These are phyloP conservation scores for Andrena haemorrhoa DNA, from an alignment of 2,888 invertebrate genomes.

Conservation along the genomic window DNA sequence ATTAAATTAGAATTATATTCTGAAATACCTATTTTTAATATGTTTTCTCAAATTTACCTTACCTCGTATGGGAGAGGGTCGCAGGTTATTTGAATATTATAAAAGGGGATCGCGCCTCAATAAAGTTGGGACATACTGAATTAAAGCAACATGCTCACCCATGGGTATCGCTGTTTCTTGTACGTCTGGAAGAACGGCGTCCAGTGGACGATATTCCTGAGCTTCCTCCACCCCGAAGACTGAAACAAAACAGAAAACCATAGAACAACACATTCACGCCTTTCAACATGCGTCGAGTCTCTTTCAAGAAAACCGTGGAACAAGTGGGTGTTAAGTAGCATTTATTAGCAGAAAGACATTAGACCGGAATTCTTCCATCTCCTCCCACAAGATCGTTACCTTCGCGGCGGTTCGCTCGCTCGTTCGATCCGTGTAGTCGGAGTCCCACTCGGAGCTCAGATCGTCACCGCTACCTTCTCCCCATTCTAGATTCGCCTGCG, in stretches of 20 bases:
- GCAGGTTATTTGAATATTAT: not conserved
- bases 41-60: no score
- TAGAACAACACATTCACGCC: no score
- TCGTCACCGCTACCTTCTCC: conserved; percentile 97
- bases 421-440: conserved; percentile 86
- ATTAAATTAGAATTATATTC: no score
- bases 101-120: not conserved
- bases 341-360: no score
- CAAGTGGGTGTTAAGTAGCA: no score
- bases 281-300: not conserved
- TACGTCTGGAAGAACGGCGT: conserved; percentile 98
- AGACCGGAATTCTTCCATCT: not conserved
- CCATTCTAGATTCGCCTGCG: conserved; percentile 87
- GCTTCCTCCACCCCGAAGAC: conserved; percentile 97
- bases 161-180: conserved; percentile 97
- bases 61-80: no score
- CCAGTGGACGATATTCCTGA: conserved; percentile 97
- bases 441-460: conserved; percentile 96
- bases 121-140: not conserved
- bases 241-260: conserved; percentile 85
- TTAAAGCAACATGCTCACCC: conserved; percentile 87
- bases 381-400: conserved; percentile 35
- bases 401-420: conserved; percentile 39
- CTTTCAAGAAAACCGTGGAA: not conserved
- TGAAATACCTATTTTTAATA: no score